phyloP scores from a whole-genome alignment of 2,797 vertebrate species.

The Paguma larvata region DNA sequence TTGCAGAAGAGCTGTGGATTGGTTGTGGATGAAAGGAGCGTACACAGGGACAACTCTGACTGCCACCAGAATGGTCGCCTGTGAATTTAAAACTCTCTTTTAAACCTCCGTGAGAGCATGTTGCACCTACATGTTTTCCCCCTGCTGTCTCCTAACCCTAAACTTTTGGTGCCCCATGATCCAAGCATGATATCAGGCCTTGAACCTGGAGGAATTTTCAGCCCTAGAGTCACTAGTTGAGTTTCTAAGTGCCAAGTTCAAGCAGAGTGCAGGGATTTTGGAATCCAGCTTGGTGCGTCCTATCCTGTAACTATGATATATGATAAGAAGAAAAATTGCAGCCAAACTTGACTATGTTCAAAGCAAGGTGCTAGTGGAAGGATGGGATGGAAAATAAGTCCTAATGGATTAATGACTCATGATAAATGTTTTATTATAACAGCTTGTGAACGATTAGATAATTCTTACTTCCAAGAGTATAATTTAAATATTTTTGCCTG shows the following conservation, averaged over 20 bases:
- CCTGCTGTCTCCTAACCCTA: conserved; percentile 73
- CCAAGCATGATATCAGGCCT: conserved; percentile 84
- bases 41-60: fast-evolving
- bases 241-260: conserved; percentile 90
- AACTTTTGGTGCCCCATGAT: conserved; percentile 75
- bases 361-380: conserved; percentile 90
- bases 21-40: fast-evolving
- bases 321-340: conserved; percentile 89
- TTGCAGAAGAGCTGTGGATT: background rate
- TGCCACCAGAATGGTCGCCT: background rate
- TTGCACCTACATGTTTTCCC: background rate
- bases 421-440: conserved; percentile 90
- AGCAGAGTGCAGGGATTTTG: conserved; percentile 89
- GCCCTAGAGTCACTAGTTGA: conserved; percentile 83
- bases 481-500: conserved; percentile 90
- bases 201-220: conserved; percentile 81
- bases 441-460: conserved; percentile 91
- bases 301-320: conserved; percentile 89
- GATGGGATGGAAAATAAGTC: conserved; percentile 88
- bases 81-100: background rate
- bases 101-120: conserved; percentile 78
- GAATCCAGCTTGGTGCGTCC: conserved; percentile 86
- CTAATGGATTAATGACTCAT: conserved; percentile 90
- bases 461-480: conserved; percentile 89
- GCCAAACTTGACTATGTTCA: conserved; percentile 88